Evolutionary conservation across 2,113 vertebrate genomes (phyloP).

Genomic region (Equus quagga): DNA sequence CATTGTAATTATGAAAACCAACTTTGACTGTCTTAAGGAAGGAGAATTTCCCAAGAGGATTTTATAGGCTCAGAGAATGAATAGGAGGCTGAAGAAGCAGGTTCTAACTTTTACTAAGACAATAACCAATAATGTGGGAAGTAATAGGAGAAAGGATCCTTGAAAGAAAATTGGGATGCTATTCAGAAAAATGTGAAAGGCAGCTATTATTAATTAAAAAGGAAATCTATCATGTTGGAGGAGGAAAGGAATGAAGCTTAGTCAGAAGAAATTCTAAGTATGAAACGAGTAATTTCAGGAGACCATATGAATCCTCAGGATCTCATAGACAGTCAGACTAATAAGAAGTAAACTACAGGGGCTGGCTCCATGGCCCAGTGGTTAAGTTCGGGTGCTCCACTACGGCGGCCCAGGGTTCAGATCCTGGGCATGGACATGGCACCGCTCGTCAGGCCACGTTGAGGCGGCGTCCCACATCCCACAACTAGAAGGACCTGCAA

Average conservation of each 20-base stretch:
- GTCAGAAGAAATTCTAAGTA: slow-evolving; percentile 16
- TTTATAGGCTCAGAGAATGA: not conserved
- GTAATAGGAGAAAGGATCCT: not conserved
- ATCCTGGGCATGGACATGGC: no score
- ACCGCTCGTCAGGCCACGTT: no score
- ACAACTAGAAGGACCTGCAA: no score
- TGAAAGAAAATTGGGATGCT: slow-evolving; percentile 9
- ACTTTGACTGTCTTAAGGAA: not conserved
- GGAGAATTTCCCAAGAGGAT: not conserved
- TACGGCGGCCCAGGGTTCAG: no score
- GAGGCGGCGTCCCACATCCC: no score
- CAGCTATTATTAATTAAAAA: slow-evolving; percentile 56
- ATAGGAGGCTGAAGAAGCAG: not conserved
- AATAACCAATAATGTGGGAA: not conserved
- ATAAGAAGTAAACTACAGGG: not conserved
- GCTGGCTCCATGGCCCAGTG: no score
- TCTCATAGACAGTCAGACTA: slow-evolving; percentile 34
- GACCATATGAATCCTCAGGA: not conserved
- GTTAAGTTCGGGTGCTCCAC: no score
- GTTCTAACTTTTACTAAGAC: slow-evolving; percentile 7
- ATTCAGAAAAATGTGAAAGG: not conserved
- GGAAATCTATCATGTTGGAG: not conserved
- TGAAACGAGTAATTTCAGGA: slow-evolving; percentile 36
- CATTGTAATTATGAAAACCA: not conserved
- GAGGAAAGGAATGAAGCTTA: not conserved